Evolutionary conservation across 2,113 vertebrate genomes (phyloP).

Genomic region (Argyrosomus japonicus): DNA sequence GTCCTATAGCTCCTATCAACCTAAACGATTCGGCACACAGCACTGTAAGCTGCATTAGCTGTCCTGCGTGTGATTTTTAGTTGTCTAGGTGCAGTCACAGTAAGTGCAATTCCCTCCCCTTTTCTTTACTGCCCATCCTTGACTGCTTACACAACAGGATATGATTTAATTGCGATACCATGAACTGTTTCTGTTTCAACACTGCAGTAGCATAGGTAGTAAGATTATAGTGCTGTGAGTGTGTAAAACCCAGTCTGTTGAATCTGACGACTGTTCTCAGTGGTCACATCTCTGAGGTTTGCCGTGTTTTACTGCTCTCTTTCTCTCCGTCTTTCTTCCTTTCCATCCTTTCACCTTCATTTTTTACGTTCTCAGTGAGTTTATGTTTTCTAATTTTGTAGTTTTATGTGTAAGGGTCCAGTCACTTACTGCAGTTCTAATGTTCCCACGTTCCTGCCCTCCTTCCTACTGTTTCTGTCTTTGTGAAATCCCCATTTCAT

Average conservation of each 20-base stretch:
- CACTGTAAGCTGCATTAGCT: slow-evolving; percentile 4
- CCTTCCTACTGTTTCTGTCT: slow-evolving; percentile 2
- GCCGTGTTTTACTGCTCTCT: not conserved
- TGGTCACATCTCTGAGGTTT: slow-evolving; percentile 5
- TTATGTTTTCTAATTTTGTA: not conserved
- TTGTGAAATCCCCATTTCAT: slow-evolving; percentile 11
- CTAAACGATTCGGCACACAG: not conserved
- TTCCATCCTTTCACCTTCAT: not conserved
- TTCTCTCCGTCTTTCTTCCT: not conserved
- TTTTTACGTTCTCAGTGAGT: not conserved
- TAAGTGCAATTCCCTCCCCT: not conserved
- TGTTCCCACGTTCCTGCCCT: not conserved
- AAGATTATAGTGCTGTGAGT: slow-evolving; percentile 8
- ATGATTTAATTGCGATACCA: slow-evolving; percentile 3
- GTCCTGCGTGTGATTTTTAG: not conserved
- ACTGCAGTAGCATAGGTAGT: not conserved
- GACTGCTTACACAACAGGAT: not conserved
- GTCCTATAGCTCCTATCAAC: not conserved
- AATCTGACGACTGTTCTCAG: not conserved
- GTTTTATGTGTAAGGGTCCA: not conserved
- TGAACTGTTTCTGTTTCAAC: slow-evolving; percentile 9
- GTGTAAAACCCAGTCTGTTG: slow-evolving; percentile 5
- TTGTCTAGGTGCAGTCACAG: not conserved
- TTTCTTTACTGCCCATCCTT: not conserved
- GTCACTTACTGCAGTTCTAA: slow-evolving; percentile 4